Evolutionary conservation across 2,113 vertebrate genomes (phyloP).

Genomic region (Talpa occidentalis): DNA sequence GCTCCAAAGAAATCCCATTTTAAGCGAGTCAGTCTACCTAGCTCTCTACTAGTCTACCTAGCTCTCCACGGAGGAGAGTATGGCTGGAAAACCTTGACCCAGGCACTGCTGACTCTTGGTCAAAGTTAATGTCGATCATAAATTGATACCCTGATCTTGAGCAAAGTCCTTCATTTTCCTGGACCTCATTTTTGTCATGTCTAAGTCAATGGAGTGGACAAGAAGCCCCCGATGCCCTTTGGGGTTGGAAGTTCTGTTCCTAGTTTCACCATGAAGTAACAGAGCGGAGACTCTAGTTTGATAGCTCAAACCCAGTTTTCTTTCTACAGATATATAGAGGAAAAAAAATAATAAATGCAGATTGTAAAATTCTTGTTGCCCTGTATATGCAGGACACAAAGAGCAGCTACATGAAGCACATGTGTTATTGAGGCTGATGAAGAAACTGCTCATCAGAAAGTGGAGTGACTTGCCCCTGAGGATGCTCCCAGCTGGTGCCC

Average conservation of each 20-base stretch:
- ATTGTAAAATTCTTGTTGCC: background rate
- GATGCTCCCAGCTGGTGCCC: fast-evolving
- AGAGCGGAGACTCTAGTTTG: background rate
- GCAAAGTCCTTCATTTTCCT: background rate
- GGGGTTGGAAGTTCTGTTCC: background rate
- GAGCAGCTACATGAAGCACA: background rate
- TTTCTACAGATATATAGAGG: background rate
- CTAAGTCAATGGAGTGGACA: background rate
- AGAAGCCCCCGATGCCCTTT: background rate
- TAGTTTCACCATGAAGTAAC: background rate
- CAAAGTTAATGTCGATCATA: background rate
- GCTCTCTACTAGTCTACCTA: background rate
- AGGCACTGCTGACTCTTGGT: background rate
- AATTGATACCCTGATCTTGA: background rate
- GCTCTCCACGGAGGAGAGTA: background rate
- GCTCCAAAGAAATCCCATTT: background rate
- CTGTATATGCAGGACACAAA: background rate
- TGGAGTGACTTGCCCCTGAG: background rate
- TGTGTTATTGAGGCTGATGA: background rate
- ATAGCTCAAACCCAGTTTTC: background rate
- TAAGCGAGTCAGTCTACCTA: background rate
- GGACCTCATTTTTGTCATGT: background rate
- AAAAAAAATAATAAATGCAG: background rate
- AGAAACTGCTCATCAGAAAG: background rate
- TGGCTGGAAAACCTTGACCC: background rate